Base-by-base conservation (phyloP, 2,888 invertebrate genomes). In the Bellardia pandia region DNA sequence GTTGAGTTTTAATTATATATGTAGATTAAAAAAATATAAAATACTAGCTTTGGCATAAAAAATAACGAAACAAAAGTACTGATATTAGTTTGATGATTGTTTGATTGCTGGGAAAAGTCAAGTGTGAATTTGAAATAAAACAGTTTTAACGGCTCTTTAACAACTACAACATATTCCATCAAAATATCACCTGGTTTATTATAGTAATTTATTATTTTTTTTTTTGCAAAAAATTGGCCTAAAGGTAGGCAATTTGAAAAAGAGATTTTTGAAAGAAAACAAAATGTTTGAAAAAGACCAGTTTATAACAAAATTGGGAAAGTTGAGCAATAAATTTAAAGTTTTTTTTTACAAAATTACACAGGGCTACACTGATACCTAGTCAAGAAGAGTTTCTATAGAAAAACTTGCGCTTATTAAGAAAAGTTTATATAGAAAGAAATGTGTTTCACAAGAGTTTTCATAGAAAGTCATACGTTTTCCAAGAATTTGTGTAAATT, bases 91-190 rank as follows among this genome's bases (percentile, higher is more conserved):
- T 56, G 42, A n/a, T 58, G 68, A 68, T 40, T 16, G 33, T 3
- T 16, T 69, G 45, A 13, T 58, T 16, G 45, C 33, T 23, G 23
- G 48, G 62, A 42, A 42, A 6, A 37, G n/a, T 33, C 56, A 77
- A 71, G 71, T 72, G 76, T 80, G 64, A 80, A 76, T 69, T 76
- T 69, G 48, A 60, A 78, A 77, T 83, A 69, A 84, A 78, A 71
- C 58, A 75, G 42, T 62, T 37, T 62, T 60, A 53, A 51, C 51
- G n/a, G 60, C 11, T 40, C 66, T 69, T 51, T 48, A 23, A 60
- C 13, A 58, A 69, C 45, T 23, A 11, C 56, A 42, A 42, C 33
- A 76, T 66, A 79, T 71, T 76, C 51, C 64, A 85, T 66, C 76
- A 76, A 80, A 76, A 80, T 76, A 80, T 66, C 71, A 76, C 58